Conservation (phyloP, 2,888 invertebrate species). For the Choristoneura rosaceana region DNA sequence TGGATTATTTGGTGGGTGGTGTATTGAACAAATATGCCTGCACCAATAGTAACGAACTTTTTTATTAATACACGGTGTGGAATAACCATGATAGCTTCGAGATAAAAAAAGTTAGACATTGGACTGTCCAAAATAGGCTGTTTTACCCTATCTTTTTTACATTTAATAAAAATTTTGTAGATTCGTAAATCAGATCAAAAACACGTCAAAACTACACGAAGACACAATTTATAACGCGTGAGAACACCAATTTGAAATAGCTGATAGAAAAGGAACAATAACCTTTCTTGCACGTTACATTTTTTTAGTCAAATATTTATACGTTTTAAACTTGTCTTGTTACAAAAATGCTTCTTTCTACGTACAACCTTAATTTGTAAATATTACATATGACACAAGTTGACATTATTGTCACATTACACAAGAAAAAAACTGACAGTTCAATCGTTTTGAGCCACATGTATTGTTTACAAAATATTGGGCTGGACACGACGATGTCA, state of each 20-base stretch:
- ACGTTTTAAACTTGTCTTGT: not conserved
- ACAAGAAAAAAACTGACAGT: not conserved
- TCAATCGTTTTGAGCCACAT: not conserved
- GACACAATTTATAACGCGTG: not conserved
- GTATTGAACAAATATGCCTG: not conserved
- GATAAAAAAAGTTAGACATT: not conserved
- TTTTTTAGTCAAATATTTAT: not conserved
- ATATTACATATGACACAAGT: not conserved
- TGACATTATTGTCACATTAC: not conserved
- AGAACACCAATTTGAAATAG: not conserved
- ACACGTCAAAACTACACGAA: slow-evolving; percentile 8
- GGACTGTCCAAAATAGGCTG: not conserved
- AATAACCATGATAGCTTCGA: not conserved
- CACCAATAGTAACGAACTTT: not conserved
- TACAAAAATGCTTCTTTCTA: no score
- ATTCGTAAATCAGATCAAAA: slow-evolving; percentile 42
- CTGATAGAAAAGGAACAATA: slow-evolving; percentile 25
- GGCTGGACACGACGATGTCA: not conserved
- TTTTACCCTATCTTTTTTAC: not conserved
- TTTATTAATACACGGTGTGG: not conserved
- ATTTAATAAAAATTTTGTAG: slow-evolving; percentile 10
- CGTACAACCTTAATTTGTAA: not conserved
- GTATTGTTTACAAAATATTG: not conserved
- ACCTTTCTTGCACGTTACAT: slow-evolving; percentile 13
- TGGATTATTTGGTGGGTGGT: no score